These are phyloP conservation scores for Puntigrus tetrazona DNA, from an alignment of 2,113 vertebrate species.

Conservation along the genomic window DNA sequence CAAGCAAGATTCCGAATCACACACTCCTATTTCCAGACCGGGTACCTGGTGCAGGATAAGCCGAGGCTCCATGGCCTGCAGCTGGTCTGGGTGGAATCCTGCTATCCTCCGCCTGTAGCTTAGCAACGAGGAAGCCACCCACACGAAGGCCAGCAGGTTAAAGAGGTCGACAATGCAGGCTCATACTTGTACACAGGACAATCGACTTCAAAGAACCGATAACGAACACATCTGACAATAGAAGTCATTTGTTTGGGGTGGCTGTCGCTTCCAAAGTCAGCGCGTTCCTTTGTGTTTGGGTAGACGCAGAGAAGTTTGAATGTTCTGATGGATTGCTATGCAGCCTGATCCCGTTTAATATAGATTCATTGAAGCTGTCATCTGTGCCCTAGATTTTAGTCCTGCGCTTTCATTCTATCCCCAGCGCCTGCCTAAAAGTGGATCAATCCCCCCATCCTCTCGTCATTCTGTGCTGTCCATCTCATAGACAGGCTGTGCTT, in stretches of 20 bases:
- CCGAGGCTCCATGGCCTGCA: slow-evolving; percentile 18
- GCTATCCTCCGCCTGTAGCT: background rate
- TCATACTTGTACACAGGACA: background rate
- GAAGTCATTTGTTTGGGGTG: background rate
- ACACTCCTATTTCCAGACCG: background rate
- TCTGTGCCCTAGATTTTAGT: slow-evolving; percentile 44
- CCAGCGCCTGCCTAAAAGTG: background rate
- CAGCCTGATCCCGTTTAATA: slow-evolving; percentile 3
- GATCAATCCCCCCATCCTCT: slow-evolving; percentile 20
- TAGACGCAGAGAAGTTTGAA: background rate
- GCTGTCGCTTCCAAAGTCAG: background rate
- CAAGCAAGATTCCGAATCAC: slow-evolving; percentile 11
- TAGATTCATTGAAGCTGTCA: slow-evolving; percentile 32
- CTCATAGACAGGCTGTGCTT: no score
- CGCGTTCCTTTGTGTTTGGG: slow-evolving; percentile 12
- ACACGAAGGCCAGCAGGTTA: background rate
- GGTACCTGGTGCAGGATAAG: slow-evolving; percentile 22
- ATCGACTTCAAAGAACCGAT: background rate
- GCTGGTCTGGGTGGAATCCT: slow-evolving; percentile 21
- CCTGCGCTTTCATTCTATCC: background rate
- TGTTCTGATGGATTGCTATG: slow-evolving; percentile 2
- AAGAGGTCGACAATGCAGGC: background rate
- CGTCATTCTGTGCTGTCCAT: background rate
- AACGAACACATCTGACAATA: background rate
- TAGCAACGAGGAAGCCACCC: background rate